Evolutionary conservation across 2,113 vertebrate genomes (phyloP).

Genomic region (Tragelaphus imberbis): DNA sequence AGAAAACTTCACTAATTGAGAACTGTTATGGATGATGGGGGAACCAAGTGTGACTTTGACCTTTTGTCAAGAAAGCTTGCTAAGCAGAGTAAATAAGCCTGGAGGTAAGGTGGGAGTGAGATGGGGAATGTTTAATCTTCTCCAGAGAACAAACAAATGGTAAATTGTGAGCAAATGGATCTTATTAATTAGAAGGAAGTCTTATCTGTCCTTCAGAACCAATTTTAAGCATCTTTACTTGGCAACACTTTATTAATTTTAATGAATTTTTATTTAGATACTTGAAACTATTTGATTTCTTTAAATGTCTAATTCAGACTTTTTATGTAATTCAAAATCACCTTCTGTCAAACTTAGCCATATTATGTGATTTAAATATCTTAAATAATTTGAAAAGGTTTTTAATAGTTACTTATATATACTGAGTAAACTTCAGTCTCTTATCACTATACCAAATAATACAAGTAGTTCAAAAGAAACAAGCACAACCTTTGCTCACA

Average conservation of each 20-base stretch:
- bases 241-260: conserved; percentile 17
- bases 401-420: background rate
- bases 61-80: background rate
- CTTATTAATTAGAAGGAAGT: conserved; percentile 25
- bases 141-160: conserved; percentile 32
- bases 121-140: background rate
- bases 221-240: conserved; percentile 30
- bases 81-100: background rate
- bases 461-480: background rate
- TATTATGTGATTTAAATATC: background rate
- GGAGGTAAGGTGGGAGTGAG: background rate
- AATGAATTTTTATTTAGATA: conserved; percentile 1
- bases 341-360: background rate
- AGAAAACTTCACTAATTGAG: background rate
- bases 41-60: background rate
- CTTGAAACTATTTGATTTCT: conserved; percentile 16
- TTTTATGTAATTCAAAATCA: background rate
- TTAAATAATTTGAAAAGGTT: background rate
- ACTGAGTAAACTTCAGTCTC: background rate
- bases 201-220: background rate
- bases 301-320: conserved; percentile 21
- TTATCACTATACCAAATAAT: background rate
- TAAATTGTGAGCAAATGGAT: conserved; percentile 1
- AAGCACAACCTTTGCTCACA: background rate
- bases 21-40: background rate